Evolutionary conservation across 2,113 vertebrate species (phyloP).

Genomic region (Hipposideros armiger): DNA sequence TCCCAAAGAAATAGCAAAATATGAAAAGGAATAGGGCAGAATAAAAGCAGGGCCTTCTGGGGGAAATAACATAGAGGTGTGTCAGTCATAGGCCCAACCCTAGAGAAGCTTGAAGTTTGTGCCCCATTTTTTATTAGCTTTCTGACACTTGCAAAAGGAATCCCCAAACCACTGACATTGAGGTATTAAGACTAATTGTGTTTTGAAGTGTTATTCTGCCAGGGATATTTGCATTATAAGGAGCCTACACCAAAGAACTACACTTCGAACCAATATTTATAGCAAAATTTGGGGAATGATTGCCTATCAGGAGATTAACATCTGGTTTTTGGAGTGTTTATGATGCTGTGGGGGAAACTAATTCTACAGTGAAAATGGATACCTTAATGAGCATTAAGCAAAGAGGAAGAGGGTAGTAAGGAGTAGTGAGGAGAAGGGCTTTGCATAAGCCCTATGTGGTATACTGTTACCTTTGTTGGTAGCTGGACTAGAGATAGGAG

Average conservation of each 20-base stretch:
- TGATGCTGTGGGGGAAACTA: neutral
- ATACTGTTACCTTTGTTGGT: neutral
- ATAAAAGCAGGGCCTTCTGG: neutral
- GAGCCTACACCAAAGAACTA: neutral
- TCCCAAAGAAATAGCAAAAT: constrained; percentile 12
- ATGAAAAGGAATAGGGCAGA: neutral
- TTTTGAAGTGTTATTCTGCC: constrained; percentile 19
- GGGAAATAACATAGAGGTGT: neutral
- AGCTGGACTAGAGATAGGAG: neutral
- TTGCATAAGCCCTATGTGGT: neutral
- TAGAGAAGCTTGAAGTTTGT: neutral
- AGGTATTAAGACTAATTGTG: constrained; percentile 8
- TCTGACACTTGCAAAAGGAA: constrained; percentile 10
- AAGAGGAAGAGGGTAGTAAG: neutral
- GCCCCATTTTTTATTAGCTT: neutral
- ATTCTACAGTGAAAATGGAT: neutral
- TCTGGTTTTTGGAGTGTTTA: neutral
- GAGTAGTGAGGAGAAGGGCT: neutral
- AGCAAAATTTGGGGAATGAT: neutral
- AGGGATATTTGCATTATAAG: constrained; percentile 26
- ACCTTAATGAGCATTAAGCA: neutral
- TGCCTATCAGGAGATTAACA: neutral
- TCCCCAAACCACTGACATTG: neutral
- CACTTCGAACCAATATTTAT: constrained; percentile 23
- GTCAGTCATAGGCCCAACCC: neutral